phyloP scores from a whole-genome alignment of 2,113 vertebrate species.

The Eudyptes chrysolophus region DNA sequence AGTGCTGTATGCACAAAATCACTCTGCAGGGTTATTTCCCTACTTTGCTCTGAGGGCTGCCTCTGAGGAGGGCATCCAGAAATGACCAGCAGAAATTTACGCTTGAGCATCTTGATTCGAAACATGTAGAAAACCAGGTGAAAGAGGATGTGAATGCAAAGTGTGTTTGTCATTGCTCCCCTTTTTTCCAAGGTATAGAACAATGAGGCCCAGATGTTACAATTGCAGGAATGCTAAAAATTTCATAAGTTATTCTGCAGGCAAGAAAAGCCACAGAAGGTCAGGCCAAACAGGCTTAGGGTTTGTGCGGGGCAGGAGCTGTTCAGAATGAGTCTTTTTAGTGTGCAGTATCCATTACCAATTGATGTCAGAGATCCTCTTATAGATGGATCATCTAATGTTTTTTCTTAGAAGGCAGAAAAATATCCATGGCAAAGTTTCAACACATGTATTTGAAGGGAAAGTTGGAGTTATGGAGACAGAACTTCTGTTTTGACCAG shows the following conservation, averaged over 20 bases:
- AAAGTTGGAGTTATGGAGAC: not conserved
- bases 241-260: constrained; percentile 61
- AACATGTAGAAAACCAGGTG: constrained; percentile 6
- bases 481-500: constrained; percentile 22
- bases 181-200: constrained; percentile 42
- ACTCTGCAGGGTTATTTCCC: not conserved
- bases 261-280: constrained; percentile 49
- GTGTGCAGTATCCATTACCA: constrained; percentile 56
- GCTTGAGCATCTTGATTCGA: constrained; percentile 26
- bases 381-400: constrained; percentile 20
- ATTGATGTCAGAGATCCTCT: constrained; percentile 48
- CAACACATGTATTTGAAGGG: constrained; percentile 16
- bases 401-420: constrained; percentile 41
- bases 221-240: constrained; percentile 65
- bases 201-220: constrained; percentile 65
- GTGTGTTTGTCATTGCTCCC: not conserved
- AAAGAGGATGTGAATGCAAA: not conserved
- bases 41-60: not conserved
- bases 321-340: not conserved
- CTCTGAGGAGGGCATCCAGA: not conserved
- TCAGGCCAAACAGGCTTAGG: constrained; percentile 7
- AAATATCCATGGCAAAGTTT: constrained; percentile 47
- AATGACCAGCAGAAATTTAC: not conserved
- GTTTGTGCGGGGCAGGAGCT: not conserved
- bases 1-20: not conserved